Evolutionary conservation across 2,113 vertebrate genomes (phyloP), one percentile per base, ranked within the genome.

Genomic region (Lagopus muta): DNA sequence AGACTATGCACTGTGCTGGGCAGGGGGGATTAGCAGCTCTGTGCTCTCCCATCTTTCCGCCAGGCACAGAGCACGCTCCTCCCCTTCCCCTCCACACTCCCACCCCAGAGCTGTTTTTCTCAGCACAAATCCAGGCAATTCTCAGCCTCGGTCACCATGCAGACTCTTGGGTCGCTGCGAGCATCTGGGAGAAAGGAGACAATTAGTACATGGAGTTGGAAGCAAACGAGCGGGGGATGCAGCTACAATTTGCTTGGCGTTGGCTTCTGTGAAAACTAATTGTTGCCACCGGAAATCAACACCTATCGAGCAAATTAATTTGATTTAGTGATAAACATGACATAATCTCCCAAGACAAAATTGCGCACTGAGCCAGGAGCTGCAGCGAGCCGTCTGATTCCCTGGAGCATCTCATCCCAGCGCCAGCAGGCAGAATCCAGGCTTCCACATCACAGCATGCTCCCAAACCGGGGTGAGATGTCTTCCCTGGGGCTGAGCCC

Each of bases 201-300:
- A 43, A 15, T 13, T 43, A n/a, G 66, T 24, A 20, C 0, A 7
- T 27, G 32, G 69, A 36, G 77, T n/a, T 20, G 22, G 48, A 67
- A 71, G 61, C 54, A 47, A 72, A 9, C 0, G 3, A 50, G 66
- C 0, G 1, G 48, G 58, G 22, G 25, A 36, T 3, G 1, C 57
- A 36, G 79, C 43, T 65, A 61, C 4, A 11, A n/a, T 30, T 5
- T 5, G 57, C 58, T 55, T 0, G 0, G 61, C 10, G 0, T 19
- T 54, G 1, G 6, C 71, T 89, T 76, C 73, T 11, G n/a, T 38
- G 66, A 66, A 24, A 40, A 25, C 22, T 67, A 57, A 88, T 50
- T 71, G 65, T 84, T 84, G 86, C 86, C 80, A 55, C 83, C 81
- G 93, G 81, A 86, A 89, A 93, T 72, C 89, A 86, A 58, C 86